Evolutionary conservation across 2,113 vertebrate genomes (phyloP), one percentile per base, ranked within the genome.

Genomic region (Stegastes partitus): DNA sequence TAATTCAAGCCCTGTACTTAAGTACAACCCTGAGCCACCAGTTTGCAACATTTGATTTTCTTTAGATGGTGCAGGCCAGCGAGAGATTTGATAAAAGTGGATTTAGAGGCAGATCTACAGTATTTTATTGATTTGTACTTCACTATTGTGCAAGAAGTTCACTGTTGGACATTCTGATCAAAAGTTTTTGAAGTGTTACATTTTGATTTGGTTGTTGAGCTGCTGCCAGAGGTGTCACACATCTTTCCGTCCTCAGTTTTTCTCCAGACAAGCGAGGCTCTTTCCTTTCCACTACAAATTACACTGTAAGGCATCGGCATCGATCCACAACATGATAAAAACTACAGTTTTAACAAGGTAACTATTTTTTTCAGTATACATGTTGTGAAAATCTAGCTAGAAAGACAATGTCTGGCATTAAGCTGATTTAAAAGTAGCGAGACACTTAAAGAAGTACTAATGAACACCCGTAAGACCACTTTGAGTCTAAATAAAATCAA

Each of bases 401-500:
- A 50, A 45, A 8, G 2, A 23, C 2, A 64, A 61, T 45, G 19
- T 6, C 5, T 28, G 6, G 57, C 19, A 34, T 19, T 45, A 19
- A 15, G n/a, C 0, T 16, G 11, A 51, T 51, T 66, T 23, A 54
- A 37, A 63, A 21, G 37, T 7, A 15, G 49, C 6, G 5, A 47
- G n/a, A 69, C 12, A 53, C 39, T 37, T 25, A 64, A 26, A 55
- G 31, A 53, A 1, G 31, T 45, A 25, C 50, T 14, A 19, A 77
- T 28, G 22, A 51, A 67, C 19, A 4, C 14, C 2, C 6, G 31
- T 28, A 39, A 42, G 10, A 31, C 34, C 37, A 26, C 25, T 62
- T 44, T 58, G 28, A 63, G 23, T 51, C 25, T 16, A 25, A 68
- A 67, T 47, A 50, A 76, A 76, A 77, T 74, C 77, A 16, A 70